A percentile compares a stretch with the other conserved stretches of the same genome.
These are phyloP conservation scores for Lordiphosa andalusiaca DNA, from an alignment of 2,888 invertebrate genomes.

Conservation along the genomic window DNA sequence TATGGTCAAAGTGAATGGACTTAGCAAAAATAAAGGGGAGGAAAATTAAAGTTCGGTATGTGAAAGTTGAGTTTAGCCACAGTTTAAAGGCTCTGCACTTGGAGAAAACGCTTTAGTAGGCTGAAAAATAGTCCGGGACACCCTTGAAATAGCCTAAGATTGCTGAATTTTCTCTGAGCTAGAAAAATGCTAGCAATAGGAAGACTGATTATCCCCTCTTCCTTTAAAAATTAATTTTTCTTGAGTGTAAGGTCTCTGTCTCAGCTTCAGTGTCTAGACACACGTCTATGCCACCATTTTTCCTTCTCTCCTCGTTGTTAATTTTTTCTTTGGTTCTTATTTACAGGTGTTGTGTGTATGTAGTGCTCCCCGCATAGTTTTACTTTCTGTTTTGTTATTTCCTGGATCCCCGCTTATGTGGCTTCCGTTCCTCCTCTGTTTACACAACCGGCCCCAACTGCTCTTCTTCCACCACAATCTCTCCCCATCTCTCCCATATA, in stretches of 20 bases:
- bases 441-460: conserved; percentile 18
- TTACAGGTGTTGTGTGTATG: conserved; percentile 7
- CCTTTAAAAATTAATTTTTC: neutral
- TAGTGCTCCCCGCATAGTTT: conserved; percentile 24
- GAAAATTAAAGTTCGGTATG: neutral
- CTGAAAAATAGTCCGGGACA: neutral
- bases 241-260: neutral
- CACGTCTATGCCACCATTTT: conserved; percentile 9
- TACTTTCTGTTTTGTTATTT: conserved; percentile 12
- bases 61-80: neutral
- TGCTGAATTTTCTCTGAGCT: no score
- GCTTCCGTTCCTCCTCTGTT: conserved; percentile 35
- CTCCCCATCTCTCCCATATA: conserved; percentile 24
- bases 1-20: neutral
- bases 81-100: conserved; percentile 1
- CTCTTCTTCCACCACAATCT: neutral
- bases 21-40: neutral
- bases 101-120: neutral
- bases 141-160: no score
- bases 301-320: neutral
- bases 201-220: neutral
- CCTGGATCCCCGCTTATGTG: conserved; percentile 30
- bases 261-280: conserved; percentile 15
- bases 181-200: no score
- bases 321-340: conserved; percentile 11